phyloP scores from a whole-genome alignment of 2,888 invertebrate species.

The Hipparchia semele region DNA sequence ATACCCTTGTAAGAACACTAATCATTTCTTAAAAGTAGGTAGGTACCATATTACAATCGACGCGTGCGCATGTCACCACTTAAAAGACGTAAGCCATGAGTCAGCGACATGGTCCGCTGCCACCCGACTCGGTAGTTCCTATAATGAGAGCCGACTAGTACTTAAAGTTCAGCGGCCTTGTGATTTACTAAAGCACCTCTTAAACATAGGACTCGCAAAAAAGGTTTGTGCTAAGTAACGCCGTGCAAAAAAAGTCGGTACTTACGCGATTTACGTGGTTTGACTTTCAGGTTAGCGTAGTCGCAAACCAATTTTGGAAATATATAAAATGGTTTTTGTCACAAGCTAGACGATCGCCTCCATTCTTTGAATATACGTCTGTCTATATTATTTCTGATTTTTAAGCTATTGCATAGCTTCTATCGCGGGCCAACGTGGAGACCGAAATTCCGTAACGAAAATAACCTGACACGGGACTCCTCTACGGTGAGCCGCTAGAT shows the following conservation, averaged over 20 bases:
- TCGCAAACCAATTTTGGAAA: too few relatives aligned
- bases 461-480: too few relatives aligned
- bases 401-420: too few relatives aligned
- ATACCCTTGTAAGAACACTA: neutral
- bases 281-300: neutral
- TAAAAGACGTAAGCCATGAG: conserved; percentile 5
- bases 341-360: too few relatives aligned
- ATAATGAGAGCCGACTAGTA: neutral
- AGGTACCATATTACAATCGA: neutral
- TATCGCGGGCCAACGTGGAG: too few relatives aligned
- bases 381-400: too few relatives aligned
- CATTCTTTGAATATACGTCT: too few relatives aligned
- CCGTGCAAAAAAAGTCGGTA: neutral
- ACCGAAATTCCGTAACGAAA: too few relatives aligned
- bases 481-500: too few relatives aligned
- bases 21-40: neutral
- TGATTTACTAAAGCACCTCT: conserved; percentile 10
- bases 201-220: conserved; percentile 8
- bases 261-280: neutral
- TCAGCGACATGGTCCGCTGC: conserved; percentile 9
- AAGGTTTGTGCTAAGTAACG: neutral
- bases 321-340: too few relatives aligned
- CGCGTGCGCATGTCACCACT: conserved; percentile 15
- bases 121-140: neutral
- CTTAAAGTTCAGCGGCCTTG: conserved; percentile 15